These are phyloP conservation scores for Megalopta genalis DNA, from an alignment of 1,140 invertebrate genomes.

Conservation along the genomic window DNA sequence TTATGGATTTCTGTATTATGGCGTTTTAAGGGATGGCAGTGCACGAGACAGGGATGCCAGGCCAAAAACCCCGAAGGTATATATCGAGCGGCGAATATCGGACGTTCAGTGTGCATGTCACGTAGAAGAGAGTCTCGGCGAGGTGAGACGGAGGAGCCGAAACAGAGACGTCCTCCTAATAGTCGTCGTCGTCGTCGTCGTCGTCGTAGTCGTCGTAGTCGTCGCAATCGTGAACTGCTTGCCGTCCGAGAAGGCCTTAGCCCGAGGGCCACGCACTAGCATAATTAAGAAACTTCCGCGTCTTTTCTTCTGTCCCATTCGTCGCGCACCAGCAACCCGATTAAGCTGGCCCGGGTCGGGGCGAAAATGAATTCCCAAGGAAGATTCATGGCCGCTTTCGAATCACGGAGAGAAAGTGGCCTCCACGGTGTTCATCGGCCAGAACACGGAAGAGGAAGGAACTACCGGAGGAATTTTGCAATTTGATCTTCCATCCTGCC, in stretches of 20 bases:
- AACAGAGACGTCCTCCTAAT: constrained; percentile 57
- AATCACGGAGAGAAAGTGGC: not conserved
- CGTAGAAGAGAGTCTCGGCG: constrained; percentile 71
- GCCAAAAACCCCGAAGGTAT: constrained; percentile 68
- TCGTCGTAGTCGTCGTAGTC: too few species aligned
- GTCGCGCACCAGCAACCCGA: constrained; percentile 35
- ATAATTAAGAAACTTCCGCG: constrained; percentile 66
- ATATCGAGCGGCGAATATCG: constrained; percentile 79
- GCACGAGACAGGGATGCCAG: constrained; percentile 40
- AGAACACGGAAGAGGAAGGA: not conserved
- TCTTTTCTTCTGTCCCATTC: constrained; percentile 40
- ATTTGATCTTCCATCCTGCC: not conserved
- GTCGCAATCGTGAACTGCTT: not conserved
- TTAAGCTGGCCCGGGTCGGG: constrained; percentile 38
- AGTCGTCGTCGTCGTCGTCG: too few species aligned
- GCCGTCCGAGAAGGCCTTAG: constrained; percentile 25
- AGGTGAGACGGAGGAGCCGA: constrained; percentile 54
- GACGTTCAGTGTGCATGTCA: constrained; percentile 78
- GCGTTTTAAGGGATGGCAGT: constrained; percentile 12
- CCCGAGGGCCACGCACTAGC: constrained; percentile 51
- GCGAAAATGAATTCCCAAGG: constrained; percentile 50
- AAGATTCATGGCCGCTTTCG: constrained; percentile 51
- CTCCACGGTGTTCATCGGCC: not conserved
- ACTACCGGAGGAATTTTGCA: not conserved
- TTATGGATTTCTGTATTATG: too few species aligned